A percentile compares a stretch with the other conserved stretches of the same genome.
phyloP scores from a whole-genome alignment of 1,140 invertebrate species.

The Formica selysi region DNA sequence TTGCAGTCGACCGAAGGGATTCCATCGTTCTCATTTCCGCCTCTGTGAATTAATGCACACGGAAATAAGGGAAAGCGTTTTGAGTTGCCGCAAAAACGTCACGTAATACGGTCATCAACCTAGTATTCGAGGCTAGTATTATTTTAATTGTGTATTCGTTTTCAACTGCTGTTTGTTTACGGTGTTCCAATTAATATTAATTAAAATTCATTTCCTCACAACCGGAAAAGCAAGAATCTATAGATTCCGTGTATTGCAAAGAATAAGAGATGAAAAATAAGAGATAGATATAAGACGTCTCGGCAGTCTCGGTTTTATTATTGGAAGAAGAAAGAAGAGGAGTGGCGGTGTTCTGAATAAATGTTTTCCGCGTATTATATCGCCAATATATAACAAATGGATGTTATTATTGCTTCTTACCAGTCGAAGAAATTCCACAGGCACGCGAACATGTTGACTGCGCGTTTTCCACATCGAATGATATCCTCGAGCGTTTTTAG shows the following conservation, averaged over 20 bases:
- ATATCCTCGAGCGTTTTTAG: conserved; percentile 6
- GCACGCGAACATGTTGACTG: conserved; percentile 88
- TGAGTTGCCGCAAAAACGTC: neutral
- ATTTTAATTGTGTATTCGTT: conserved; percentile 2
- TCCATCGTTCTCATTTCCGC: neutral
- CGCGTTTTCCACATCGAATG: conserved; percentile 58
- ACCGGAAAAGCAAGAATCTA: neutral
- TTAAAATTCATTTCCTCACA: neutral
- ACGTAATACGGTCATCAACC: neutral
- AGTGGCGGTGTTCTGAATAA: neutral
- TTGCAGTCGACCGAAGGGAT: conserved; percentile 16
- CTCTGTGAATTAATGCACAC: conserved; percentile 11
- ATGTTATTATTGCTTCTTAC: conserved; percentile 84
- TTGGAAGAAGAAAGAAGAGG: neutral
- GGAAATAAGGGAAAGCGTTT: neutral
- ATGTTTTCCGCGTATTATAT: neutral
- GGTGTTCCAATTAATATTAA: neutral
- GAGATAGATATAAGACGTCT: neutral
- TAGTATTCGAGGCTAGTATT: neutral
- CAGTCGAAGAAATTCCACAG: conserved; percentile 90
- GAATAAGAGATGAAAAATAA: neutral
- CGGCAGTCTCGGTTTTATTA: neutral
- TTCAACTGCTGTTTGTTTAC: neutral
- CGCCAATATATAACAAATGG: neutral
- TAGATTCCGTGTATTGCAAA: neutral